Base-by-base conservation (phyloP, 37 sponge, comb jelly and placozoan genomes). In the Chondrilla cf. caribensis region DNA sequence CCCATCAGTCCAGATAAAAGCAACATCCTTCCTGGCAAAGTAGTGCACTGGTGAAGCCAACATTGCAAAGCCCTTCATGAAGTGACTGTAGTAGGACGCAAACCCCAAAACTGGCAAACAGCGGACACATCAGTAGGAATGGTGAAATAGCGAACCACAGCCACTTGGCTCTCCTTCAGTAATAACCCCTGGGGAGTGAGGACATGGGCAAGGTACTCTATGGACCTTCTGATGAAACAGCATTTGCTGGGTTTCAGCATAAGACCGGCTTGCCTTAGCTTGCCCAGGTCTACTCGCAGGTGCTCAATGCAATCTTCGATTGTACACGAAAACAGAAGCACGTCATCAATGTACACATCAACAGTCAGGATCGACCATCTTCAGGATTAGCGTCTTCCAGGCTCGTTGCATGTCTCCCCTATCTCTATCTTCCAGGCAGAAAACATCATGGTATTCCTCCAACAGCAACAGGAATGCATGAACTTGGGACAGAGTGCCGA, bases 71-170 rank as follows among this genome's bases (percentile, higher is more conserved):
- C 35, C 22, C 11, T 15, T 31, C 7, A 83, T 71, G 59, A 83
- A 83, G 15, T 58, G 70, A 22, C 76, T 22, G 84, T 83, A 83
- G 38, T 83, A 83, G 57, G 84, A 83, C 33, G 84, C 25, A 7
- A 83, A n/a, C 9, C 84, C 84, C 59, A 83, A 38, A 83, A 83
- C 38, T 31, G 59, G 24, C 84, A 17, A 24, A 83, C 76, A 70
- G 35, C 81, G 2, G 68, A n/a, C 8, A 78, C 41, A 28, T 62
- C 26, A 31, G 25, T 68, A 14, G 86, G 86, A 39, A 32, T 3
- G 55, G 73, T 81, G 22, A 79, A 80, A 19, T 85, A 51, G 29
- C 25, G 21, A 9, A 82, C 82, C 9, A 70, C 68, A 51, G 21
- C 31, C 33, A 68, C 71, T 28, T 25, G n/a, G 15, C 70, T 25